Evolutionary conservation across 2,888 invertebrate genomes (phyloP), one percentile per base, ranked within the genome.

Genomic region (Brassicogethes aeneus): DNA sequence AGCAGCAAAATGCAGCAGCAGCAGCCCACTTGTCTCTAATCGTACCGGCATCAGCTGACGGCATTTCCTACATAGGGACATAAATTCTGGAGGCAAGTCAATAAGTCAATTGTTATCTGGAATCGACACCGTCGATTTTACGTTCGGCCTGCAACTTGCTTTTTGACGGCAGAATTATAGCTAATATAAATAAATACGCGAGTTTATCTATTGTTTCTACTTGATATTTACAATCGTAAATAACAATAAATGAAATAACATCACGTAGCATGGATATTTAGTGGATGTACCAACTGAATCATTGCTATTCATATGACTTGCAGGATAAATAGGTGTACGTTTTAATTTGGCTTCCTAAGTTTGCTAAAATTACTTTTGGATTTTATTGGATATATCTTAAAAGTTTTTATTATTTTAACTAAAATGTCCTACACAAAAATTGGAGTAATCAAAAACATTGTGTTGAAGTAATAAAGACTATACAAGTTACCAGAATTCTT

Each of bases 21-120:
- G 23, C 23, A 23, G 23, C 23, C 23, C 23, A 23, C 23, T 23
- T 7, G 23, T 10, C 23, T 3, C 8, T 32, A 54, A 56, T 56
- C 57, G 49, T 43, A 39, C 42, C 45, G 50, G 46, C 50, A 59
- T 57, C 57, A 56, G 57, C 59, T 60, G 58, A 58, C 54, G 53
- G 49, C 52, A 53, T 56, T 56, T 60, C 55, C 54, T 49, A 48
- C 48, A 50, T 47, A 52, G 51, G 50, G 52, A 53, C 53, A 56
- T 60, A 59, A 59, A 59, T 59, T 51, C 48, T 36, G 39, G 38
- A 36, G 41, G 47, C 44, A 40, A 48, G 46, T 54, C 57, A 52
- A 55, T 59, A 59, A 57, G 57, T 60, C 57, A 59, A 59, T 53
- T 49, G 53, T 56, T 57, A 59, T 59, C 59, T 53, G 43, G 45